Evolutionary conservation across 2,113 vertebrate species (phyloP).

Genomic region (Mesoclemmys tuberculata): DNA sequence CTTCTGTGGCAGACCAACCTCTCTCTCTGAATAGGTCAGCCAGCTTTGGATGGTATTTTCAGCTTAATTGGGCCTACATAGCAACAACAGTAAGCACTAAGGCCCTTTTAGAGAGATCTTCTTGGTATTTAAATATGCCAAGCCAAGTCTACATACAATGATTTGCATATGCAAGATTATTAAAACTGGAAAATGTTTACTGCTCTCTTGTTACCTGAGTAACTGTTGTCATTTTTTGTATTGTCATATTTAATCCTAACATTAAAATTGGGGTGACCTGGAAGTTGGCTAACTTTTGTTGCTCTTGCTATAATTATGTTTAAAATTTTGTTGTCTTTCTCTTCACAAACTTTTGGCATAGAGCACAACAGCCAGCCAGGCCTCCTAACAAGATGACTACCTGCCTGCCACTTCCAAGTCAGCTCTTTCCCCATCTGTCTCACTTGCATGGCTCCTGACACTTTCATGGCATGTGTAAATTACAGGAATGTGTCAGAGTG

Average conservation of each 20-base stretch:
- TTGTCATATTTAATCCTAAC: neutral
- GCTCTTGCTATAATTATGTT: neutral
- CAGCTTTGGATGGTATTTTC: neutral
- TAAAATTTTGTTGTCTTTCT: neutral
- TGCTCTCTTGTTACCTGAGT: neutral
- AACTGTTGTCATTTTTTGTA: neutral
- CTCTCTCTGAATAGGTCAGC: neutral
- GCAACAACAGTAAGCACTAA: neutral
- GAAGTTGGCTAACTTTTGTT: neutral
- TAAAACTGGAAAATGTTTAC: neutral
- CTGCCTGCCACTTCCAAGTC: neutral
- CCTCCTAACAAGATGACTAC: neutral
- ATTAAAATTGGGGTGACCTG: neutral
- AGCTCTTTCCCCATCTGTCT: neutral
- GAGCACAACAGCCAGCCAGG: neutral
- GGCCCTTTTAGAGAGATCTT: neutral
- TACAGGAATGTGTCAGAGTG: neutral
- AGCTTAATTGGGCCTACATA: neutral
- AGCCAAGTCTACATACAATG: neutral
- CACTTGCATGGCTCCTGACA: neutral
- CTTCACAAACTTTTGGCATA: neutral
- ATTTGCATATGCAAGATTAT: neutral
- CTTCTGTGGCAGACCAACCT: neutral
- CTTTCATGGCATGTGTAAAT: neutral
- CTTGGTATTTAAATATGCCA: neutral